Conservation (phyloP, 2,797 vertebrate genomes). For the Acanthiza pusilla region DNA sequence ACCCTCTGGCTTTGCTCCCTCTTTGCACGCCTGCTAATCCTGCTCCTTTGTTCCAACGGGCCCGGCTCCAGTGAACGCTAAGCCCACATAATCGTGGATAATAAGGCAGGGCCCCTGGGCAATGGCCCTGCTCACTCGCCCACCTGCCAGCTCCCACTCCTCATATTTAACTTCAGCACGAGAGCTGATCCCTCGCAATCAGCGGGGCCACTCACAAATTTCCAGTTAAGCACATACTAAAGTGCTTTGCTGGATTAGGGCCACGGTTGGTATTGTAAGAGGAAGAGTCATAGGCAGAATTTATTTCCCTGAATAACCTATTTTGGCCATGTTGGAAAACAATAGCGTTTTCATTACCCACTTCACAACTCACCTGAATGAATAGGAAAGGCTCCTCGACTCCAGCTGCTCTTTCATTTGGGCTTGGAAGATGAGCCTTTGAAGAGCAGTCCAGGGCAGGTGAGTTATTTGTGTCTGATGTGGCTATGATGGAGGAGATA, state of each 20-base stretch:
- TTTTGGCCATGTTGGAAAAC: background rate
- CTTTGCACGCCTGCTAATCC: constrained; percentile 39
- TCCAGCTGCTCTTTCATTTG: background rate
- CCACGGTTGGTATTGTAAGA: background rate
- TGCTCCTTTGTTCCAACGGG: background rate
- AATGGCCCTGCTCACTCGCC: background rate
- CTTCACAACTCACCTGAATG: constrained; percentile 15
- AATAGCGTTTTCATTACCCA: background rate
- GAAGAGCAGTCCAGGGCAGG: background rate
- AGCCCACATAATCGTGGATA: background rate
- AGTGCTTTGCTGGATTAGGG: background rate
- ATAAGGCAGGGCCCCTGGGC: background rate
- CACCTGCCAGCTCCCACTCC: constrained; percentile 31
- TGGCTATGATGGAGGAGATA: background rate
- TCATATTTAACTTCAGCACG: background rate
- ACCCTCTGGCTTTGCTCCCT: constrained; percentile 18
- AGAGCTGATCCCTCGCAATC: background rate
- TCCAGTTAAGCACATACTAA: background rate
- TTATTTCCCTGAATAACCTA: background rate
- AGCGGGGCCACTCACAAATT: background rate
- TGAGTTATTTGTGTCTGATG: background rate
- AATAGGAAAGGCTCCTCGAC: background rate
- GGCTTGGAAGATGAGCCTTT: background rate
- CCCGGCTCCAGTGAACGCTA: background rate
- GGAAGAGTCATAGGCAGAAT: background rate